Conservation (phyloP, 2,113 vertebrate species). For the Boleophthalmus pectinirostris region DNA sequence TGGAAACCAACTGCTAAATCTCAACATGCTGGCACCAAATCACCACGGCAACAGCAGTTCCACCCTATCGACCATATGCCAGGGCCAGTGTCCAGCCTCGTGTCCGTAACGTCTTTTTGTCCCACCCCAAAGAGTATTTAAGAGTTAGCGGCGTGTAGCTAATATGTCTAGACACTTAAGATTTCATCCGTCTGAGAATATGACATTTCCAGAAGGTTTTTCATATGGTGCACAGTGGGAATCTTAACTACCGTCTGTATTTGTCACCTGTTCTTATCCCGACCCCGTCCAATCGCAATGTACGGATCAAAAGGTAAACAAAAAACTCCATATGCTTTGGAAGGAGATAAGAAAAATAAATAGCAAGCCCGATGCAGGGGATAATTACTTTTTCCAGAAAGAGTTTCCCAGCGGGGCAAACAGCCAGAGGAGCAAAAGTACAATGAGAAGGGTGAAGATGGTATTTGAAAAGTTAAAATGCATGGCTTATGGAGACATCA, state of each 20-base stretch:
- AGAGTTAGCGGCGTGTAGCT: conserved; percentile 35
- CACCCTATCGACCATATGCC: conserved; percentile 41
- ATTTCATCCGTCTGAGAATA: conserved; percentile 30
- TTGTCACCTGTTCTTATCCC: conserved; percentile 2
- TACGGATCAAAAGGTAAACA: neutral
- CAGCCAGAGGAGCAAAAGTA: neutral
- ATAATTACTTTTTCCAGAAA: neutral
- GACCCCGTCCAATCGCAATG: neutral
- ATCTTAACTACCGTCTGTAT: neutral
- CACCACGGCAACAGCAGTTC: conserved; percentile 12
- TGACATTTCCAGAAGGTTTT: conserved; percentile 27
- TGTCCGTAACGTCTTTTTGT: conserved; percentile 20
- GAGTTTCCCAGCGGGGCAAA: too few species aligned
- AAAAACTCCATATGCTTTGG: neutral
- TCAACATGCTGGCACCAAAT: conserved; percentile 15
- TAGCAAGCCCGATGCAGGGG: neutral
- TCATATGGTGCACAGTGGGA: neutral
- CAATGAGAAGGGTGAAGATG: neutral
- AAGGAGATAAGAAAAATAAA: neutral
- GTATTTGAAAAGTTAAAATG: neutral
- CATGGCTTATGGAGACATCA: neutral
- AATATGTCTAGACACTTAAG: conserved; percentile 52
- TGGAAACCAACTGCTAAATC: neutral
- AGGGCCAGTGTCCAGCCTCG: conserved; percentile 9
- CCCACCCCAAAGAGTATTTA: conserved; percentile 27